These are phyloP conservation scores for Spilarctia lutea DNA, from an alignment of 2,888 invertebrate species.

Conservation along the genomic window DNA sequence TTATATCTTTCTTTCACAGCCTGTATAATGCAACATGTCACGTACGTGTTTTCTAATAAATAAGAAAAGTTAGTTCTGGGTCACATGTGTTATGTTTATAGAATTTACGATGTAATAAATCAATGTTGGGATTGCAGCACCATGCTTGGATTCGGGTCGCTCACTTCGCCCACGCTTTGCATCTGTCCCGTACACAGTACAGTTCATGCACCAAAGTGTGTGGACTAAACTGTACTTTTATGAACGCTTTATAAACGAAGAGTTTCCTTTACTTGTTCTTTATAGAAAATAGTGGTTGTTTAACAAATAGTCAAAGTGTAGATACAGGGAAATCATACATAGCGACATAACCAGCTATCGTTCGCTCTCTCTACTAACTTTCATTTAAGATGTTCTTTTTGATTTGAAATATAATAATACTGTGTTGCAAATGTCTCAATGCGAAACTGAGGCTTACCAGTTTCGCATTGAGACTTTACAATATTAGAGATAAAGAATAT, in stretches of 20 bases:
- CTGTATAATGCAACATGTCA: conserved; percentile 24
- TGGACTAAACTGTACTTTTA: conserved; percentile 39
- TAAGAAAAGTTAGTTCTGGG: conserved; percentile 55
- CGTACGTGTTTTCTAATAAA: conserved; percentile 27
- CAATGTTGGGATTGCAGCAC: conserved; percentile 50
- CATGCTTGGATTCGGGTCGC: conserved; percentile 44
- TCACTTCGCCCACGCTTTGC: conserved; percentile 43
- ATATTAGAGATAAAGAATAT: background rate
- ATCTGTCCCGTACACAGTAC: conserved; percentile 27
- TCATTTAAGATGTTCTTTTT: background rate
- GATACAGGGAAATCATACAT: background rate
- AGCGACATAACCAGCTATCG: background rate
- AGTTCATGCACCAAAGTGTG: conserved; percentile 33
- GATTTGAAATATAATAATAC: background rate
- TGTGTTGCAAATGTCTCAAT: background rate
- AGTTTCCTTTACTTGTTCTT: background rate
- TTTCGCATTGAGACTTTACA: background rate
- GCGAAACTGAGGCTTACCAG: too few species aligned
- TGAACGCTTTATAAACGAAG: conserved; percentile 12
- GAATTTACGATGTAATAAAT: conserved; percentile 76
- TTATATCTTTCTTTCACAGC: background rate
- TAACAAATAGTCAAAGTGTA: background rate
- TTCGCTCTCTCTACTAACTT: background rate
- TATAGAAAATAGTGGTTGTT: background rate
- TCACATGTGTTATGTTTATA: conserved; percentile 64